phyloP scores from a whole-genome alignment of 2,888 invertebrate species.

The Phengaris alcon region DNA sequence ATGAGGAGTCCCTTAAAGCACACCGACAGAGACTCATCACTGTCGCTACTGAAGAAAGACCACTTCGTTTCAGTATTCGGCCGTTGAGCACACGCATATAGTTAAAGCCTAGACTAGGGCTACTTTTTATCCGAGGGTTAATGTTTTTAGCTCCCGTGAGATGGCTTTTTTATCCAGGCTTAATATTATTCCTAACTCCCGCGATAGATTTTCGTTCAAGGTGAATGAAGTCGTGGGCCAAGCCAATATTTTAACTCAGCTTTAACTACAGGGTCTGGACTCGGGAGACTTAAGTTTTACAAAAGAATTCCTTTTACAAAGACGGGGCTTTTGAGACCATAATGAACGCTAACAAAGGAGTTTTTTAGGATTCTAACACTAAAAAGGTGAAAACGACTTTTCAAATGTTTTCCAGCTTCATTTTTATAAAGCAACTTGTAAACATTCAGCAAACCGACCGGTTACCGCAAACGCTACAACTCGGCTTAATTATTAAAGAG shows the following conservation, averaged over 20 bases:
- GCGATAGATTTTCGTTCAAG: neutral
- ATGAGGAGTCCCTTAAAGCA: neutral
- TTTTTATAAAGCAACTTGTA: neutral
- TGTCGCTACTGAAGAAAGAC: too few species aligned
- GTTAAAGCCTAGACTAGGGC: too few species aligned
- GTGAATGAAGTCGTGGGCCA: neutral
- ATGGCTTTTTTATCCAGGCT: neutral
- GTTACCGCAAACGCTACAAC: slow-evolving; percentile 16
- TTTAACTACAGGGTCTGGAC: slow-evolving; percentile 8
- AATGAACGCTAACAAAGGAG: slow-evolving; percentile 7
- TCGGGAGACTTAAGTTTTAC: neutral
- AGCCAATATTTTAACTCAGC: neutral
- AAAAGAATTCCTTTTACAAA: slow-evolving; percentile 5
- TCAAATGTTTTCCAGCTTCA: neutral
- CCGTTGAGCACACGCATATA: too few species aligned
- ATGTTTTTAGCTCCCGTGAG: too few species aligned
- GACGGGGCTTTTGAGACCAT: neutral
- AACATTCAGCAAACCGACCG: neutral
- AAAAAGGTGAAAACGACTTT: neutral
- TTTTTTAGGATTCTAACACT: slow-evolving; percentile 14
- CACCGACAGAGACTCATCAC: too few species aligned
- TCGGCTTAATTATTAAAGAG: slow-evolving; percentile 20
- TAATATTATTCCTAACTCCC: neutral
- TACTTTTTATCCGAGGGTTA: too few species aligned
- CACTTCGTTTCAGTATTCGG: too few species aligned